These are phyloP conservation scores for Agrypnus murinus DNA, from an alignment of 2,888 invertebrate species.

Conservation along the genomic window DNA sequence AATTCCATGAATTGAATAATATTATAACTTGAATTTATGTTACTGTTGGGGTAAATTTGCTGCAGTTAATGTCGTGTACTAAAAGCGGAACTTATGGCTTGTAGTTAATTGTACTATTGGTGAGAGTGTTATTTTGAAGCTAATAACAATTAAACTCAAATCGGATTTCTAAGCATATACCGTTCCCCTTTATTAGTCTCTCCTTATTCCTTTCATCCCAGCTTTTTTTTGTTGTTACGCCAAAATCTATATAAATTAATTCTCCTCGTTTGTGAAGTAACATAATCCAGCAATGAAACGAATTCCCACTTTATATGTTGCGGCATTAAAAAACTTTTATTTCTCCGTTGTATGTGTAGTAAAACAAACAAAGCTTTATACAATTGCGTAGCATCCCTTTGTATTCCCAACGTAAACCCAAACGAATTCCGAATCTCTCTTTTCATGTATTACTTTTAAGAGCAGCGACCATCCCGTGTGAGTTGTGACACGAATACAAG, in stretches of 20 bases:
- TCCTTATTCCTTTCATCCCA: not conserved
- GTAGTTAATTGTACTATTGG: constrained; percentile 33
- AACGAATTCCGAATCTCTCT: constrained; percentile 32
- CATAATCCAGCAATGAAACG: constrained; percentile 20
- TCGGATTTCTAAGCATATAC: constrained; percentile 5
- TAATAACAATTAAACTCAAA: constrained; percentile 18
- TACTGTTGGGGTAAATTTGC: constrained; percentile 42
- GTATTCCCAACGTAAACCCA: constrained; percentile 30
- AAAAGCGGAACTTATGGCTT: constrained; percentile 41
- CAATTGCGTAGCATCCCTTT: constrained; percentile 23
- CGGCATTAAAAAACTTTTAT: constrained; percentile 29
- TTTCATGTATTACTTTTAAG: constrained; percentile 29
- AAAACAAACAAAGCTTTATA: constrained; percentile 35
- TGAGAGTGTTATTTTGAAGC: constrained; percentile 3
- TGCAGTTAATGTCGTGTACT: constrained; percentile 42
- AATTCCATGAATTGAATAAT: constrained; percentile 63
- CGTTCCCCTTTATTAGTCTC: no score
- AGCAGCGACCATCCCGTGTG: constrained; percentile 15
- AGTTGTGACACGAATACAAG: constrained; percentile 34
- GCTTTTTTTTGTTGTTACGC: not conserved
- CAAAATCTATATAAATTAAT: constrained; percentile 16
- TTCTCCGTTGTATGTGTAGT: constrained; percentile 25
- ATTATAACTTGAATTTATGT: constrained; percentile 50
- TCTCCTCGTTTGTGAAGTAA: constrained; percentile 3
- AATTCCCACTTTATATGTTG: constrained; percentile 32